Conservation (phyloP, 2,888 invertebrate species). For the Meloe dianella region DNA sequence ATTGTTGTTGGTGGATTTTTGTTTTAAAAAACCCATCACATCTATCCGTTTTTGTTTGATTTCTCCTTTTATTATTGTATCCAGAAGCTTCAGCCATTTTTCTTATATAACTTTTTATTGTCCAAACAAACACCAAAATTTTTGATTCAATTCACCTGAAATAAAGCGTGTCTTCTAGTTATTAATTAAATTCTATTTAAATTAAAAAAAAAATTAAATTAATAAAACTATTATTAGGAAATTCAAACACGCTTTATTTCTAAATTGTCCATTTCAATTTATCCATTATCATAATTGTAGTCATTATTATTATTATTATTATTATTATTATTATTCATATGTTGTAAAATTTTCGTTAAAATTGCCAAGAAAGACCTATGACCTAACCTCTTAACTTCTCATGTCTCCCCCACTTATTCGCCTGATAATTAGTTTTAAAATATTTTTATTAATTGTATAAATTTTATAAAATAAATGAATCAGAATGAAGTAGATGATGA, state of each 20-base stretch:
- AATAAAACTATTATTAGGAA: neutral
- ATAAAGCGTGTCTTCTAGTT: constrained; percentile 42
- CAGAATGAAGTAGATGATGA: too few relatives aligned
- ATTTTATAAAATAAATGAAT: too few relatives aligned
- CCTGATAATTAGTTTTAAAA: neutral
- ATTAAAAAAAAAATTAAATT: neutral
- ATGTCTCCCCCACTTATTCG: neutral
- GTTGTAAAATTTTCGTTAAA: neutral
- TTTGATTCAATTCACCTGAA: constrained; percentile 39
- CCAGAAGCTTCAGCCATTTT: constrained; percentile 20
- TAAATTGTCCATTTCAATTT: neutral
- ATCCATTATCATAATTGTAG: too few relatives aligned
- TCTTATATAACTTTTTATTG: constrained; percentile 14
- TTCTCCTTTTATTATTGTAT: constrained; percentile 25
- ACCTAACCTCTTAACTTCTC: neutral
- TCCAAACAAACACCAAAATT: neutral
- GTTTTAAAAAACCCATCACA: neutral
- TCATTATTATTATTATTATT: neutral
- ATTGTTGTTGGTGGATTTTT: constrained; percentile 12
- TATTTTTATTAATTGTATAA: too few relatives aligned
- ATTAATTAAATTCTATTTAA: neutral
- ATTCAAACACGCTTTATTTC: constrained; percentile 37
- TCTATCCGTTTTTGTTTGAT: constrained; percentile 5
- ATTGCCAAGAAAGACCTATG: neutral
- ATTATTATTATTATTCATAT: neutral